Evolutionary conservation across 2,113 vertebrate genomes (phyloP).

Genomic region (Sarotherodon lohbergeri): DNA sequence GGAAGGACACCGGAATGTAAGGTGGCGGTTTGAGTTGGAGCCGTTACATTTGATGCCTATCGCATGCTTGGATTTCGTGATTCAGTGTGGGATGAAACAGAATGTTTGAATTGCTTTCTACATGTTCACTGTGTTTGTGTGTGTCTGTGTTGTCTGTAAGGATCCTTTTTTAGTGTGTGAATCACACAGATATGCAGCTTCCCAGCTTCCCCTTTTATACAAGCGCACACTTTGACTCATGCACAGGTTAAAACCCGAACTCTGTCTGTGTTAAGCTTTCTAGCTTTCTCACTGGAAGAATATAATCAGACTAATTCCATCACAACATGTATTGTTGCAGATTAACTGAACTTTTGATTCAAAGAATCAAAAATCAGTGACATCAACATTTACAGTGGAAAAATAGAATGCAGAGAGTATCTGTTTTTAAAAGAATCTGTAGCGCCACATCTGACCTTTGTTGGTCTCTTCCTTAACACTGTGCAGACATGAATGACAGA

Average conservation of each 20-base stretch:
- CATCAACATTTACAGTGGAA: neutral
- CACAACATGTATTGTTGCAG: neutral
- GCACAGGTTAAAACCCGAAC: neutral
- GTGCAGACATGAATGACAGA: constrained; percentile 37
- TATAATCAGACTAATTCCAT: constrained; percentile 6
- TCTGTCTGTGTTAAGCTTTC: neutral
- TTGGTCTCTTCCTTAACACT: constrained; percentile 5
- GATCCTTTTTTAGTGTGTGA: neutral
- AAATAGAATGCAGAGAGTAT: neutral
- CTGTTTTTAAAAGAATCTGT: neutral
- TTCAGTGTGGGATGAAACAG: neutral
- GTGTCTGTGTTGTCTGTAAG: neutral
- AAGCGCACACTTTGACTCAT: neutral
- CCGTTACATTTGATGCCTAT: neutral
- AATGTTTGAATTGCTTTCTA: neutral
- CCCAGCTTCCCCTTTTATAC: neutral
- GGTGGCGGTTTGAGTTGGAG: neutral
- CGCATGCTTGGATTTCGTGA: neutral
- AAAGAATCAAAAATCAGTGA: neutral
- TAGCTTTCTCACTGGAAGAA: constrained; percentile 16
- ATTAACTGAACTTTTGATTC: neutral
- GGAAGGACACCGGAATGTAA: neutral
- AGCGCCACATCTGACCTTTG: constrained; percentile 37
- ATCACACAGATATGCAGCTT: neutral
- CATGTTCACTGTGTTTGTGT: neutral